Conservation (phyloP, 2,113 vertebrate genomes). For the Pterocles burchelli region DNA sequence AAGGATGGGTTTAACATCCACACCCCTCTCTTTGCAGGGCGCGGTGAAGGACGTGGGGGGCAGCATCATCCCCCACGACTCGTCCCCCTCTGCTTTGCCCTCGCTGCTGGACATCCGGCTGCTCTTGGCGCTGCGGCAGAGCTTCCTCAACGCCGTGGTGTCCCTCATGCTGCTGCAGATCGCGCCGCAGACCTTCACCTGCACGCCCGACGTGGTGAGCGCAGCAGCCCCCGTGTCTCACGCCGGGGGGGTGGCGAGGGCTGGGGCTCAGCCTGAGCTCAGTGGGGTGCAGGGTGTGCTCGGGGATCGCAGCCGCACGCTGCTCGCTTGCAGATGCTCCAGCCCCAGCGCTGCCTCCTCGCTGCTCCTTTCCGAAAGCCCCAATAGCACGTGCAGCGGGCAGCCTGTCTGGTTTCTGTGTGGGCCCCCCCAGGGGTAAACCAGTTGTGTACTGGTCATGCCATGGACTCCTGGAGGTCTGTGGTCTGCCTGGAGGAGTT, state of each 20-base stretch:
- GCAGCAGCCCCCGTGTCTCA: background rate
- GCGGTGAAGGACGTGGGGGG: constrained; percentile 12
- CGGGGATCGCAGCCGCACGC: background rate
- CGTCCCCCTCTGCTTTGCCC: background rate
- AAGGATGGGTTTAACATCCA: accelerated
- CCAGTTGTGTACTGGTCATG: background rate
- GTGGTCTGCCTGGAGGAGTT: accelerated
- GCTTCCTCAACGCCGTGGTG: background rate
- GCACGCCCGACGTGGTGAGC: background rate
- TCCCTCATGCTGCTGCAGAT: background rate
- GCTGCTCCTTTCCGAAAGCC: background rate
- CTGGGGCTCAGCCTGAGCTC: accelerated
- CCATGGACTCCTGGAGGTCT: background rate
- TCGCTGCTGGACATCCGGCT: background rate
- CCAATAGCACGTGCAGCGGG: accelerated
- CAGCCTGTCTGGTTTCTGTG: background rate
- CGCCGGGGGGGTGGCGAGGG: background rate
- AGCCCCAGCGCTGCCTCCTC: background rate
- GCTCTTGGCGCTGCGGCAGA: background rate
- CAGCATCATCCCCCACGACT: constrained; percentile 16
- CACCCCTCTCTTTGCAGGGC: background rate
- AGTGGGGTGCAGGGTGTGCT: background rate
- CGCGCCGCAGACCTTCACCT: background rate
- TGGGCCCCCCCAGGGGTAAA: background rate
- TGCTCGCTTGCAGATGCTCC: accelerated